phyloP scores from a whole-genome alignment of 2,888 invertebrate species.

The Stenichneumon culpator region DNA sequence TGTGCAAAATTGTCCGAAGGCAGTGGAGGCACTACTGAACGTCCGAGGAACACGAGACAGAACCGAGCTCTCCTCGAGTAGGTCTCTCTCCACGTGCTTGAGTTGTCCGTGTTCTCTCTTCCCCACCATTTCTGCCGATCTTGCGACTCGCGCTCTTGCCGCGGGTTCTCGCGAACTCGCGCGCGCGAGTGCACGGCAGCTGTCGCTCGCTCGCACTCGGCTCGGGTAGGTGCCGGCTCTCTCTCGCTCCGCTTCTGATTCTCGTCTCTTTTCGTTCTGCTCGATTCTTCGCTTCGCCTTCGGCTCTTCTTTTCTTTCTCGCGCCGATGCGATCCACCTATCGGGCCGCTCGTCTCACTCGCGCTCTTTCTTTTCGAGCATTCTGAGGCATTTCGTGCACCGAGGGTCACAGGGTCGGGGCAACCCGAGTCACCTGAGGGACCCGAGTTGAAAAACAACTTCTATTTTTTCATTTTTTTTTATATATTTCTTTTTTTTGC shows the following conservation, averaged over 20 bases:
- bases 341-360: not conserved
- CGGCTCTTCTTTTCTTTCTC: slow-evolving; percentile 15
- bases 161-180: slow-evolving; percentile 55
- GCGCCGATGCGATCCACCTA: not conserved
- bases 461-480: too few species aligned
- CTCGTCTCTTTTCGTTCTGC: slow-evolving; percentile 58
- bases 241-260: slow-evolving; percentile 60
- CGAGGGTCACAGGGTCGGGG: not conserved
- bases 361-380: not conserved
- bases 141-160: slow-evolving; percentile 54
- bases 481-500: too few species aligned
- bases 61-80: slow-evolving; percentile 69
- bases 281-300: slow-evolving; percentile 53
- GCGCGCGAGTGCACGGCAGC: slow-evolving; percentile 26
- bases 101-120: slow-evolving; percentile 75
- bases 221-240: slow-evolving; percentile 50
- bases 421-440: too few species aligned
- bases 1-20: slow-evolving; percentile 78
- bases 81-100: slow-evolving; percentile 81
- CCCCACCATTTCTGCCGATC: slow-evolving; percentile 75
- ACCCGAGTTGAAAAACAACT: too few species aligned
- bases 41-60: slow-evolving; percentile 72
- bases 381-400: not conserved
- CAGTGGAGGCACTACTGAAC: slow-evolving; percentile 81
- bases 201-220: slow-evolving; percentile 65